phyloP scores from a whole-genome alignment of 2,888 invertebrate genomes.

The Cephus spinipes region DNA sequence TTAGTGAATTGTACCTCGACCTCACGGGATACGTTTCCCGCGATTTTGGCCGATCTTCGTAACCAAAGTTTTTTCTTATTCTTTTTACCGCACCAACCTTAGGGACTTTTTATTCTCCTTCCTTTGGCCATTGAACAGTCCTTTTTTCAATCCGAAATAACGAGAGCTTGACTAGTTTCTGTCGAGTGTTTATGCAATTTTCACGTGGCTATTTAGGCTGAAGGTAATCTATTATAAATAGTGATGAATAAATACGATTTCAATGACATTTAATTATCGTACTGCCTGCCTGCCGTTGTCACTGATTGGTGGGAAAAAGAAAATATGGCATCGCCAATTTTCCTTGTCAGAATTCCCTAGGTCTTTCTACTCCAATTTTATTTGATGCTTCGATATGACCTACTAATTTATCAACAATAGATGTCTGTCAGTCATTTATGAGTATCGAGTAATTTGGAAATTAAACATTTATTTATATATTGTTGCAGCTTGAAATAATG shows the following conservation, averaged over 20 bases:
- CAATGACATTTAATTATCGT: neutral
- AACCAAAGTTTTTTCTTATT: slow-evolving; percentile 8
- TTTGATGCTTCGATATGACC: neutral
- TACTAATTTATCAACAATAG: neutral
- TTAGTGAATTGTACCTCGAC: slow-evolving; percentile 20
- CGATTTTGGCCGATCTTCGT: slow-evolving; percentile 44
- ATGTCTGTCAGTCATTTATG: neutral
- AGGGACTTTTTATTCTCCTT: neutral
- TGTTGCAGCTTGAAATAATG: slow-evolving; percentile 16
- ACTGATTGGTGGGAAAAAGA: neutral
- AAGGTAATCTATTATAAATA: neutral
- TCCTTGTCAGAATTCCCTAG: neutral
- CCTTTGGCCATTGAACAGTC: neutral
- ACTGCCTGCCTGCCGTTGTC: neutral
- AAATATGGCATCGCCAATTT: neutral
- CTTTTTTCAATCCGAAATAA: neutral
- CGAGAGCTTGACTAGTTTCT: neutral
- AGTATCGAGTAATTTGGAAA: neutral
- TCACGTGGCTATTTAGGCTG: neutral
- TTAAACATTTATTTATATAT: neutral
- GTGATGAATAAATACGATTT: neutral
- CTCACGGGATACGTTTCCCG: slow-evolving; percentile 55
- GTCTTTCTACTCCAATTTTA: neutral
- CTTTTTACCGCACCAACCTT: neutral
- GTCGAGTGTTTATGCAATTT: neutral